Percentiles rank a stretch among this genome's conserved stretches.
Conservation (phyloP, 2,888 invertebrate genomes). For the Brenthis ino region DNA sequence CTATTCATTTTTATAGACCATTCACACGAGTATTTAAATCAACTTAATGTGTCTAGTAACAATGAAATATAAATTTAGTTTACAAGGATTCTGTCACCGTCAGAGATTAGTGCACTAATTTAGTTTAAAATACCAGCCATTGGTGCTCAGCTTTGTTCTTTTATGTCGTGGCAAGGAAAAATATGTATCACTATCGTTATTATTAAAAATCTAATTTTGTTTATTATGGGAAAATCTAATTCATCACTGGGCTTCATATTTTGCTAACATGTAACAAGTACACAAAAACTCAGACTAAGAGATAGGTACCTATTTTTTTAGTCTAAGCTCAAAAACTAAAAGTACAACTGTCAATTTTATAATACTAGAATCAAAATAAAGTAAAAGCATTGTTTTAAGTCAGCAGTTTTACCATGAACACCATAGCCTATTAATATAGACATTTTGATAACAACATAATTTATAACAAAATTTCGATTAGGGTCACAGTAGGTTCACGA, state of each 20-base stretch:
- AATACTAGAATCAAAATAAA: too few species aligned
- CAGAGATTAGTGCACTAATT: conserved; percentile 8
- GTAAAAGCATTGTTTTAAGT: too few species aligned
- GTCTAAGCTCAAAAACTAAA: too few species aligned
- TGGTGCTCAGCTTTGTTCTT: conserved; percentile 1
- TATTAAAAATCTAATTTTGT: too few species aligned
- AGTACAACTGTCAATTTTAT: too few species aligned
- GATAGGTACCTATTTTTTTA: too few species aligned
- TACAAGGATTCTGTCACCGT: conserved; percentile 21
- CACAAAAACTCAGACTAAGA: too few species aligned
- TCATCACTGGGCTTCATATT: too few species aligned
- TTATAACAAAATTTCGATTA: conserved; percentile 7
- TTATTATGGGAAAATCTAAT: too few species aligned
- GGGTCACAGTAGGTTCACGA: conserved; percentile 11
- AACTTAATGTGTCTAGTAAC: conserved; percentile 3
- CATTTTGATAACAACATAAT: neutral
- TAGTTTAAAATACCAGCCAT: conserved; percentile 4
- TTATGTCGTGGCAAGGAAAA: neutral
- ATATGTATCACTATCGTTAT: too few species aligned
- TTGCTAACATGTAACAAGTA: too few species aligned
- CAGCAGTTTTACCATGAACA: too few species aligned
- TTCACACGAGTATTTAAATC: conserved; percentile 4
- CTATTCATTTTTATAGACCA: neutral
- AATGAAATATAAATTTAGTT: conserved; percentile 6
- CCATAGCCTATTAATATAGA: conserved; percentile 1